Percentiles rank a stretch among this genome's conserved stretches.
These are phyloP conservation scores for Andrena haemorrhoa DNA, from an alignment of 2,888 invertebrate species.

Conservation along the genomic window DNA sequence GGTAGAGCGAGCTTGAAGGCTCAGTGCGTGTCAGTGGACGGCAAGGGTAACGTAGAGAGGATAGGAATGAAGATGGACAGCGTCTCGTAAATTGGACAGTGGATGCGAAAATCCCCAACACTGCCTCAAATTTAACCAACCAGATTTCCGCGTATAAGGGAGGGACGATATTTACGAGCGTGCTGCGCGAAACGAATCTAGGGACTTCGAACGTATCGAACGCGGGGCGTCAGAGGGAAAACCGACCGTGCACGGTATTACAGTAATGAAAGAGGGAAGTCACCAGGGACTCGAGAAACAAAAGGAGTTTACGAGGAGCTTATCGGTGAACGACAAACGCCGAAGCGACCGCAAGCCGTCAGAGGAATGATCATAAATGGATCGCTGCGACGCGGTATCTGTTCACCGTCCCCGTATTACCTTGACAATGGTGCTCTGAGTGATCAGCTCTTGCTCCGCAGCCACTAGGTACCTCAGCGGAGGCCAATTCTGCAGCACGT, in stretches of 20 bases:
- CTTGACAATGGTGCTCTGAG: conserved; percentile 87
- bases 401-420: conserved; percentile 31
- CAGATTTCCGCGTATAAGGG: neutral
- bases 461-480: conserved; percentile 88
- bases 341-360: neutral
- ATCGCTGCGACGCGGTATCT: neutral
- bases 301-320: conserved; percentile 1
- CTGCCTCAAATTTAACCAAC: conserved; percentile 6
- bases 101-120: neutral
- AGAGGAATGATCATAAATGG: conserved; percentile 1
- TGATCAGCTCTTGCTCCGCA: conserved; percentile 87
- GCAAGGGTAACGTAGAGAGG: neutral
- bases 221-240: neutral
- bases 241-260: neutral
- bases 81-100: neutral
- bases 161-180: neutral
- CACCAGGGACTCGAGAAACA: conserved; percentile 2
- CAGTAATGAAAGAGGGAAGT: neutral
- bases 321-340: neutral
- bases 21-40: neutral
- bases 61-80: neutral
- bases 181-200: neutral
- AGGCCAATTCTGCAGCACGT: conserved; percentile 86
- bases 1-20: neutral
- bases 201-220: neutral